Evolutionary conservation across 2,888 invertebrate species (phyloP).

Genomic region (Aplocera efformata): DNA sequence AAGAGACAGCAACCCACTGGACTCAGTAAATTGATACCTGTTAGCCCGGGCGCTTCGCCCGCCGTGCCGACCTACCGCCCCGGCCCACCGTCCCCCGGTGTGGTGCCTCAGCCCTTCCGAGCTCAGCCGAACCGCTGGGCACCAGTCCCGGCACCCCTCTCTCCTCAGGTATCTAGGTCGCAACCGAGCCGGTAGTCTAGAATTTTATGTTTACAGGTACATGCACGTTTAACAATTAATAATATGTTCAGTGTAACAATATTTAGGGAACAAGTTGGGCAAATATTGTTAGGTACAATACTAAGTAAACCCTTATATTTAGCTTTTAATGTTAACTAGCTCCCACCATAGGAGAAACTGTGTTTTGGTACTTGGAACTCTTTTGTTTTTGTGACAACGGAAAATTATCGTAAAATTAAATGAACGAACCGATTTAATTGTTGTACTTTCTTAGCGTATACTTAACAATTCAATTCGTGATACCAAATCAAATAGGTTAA

Average conservation of each 20-base stretch:
- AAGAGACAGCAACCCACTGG: conserved; percentile 64
- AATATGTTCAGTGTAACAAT: conserved; percentile 15
- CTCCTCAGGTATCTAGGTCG: conserved; percentile 67
- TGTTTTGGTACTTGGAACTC: too few species aligned
- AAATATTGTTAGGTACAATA: too few species aligned
- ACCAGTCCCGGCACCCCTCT: conserved; percentile 70
- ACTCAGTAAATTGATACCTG: conserved; percentile 72
- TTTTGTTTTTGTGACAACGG: too few species aligned
- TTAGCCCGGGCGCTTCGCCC: conserved; percentile 56
- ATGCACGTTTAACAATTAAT: conserved; percentile 35
- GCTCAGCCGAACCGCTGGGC: conserved; percentile 71
- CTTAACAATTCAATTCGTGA: too few species aligned
- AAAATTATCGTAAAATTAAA: too few species aligned
- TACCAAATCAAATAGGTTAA: too few species aligned
- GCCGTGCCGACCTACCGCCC: conserved; percentile 49
- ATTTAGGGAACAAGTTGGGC: too few species aligned
- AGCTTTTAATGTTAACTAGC: too few species aligned
- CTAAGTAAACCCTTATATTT: too few species aligned
- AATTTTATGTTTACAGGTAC: conserved; percentile 37
- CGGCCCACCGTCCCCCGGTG: conserved; percentile 52
- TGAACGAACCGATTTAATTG: too few species aligned
- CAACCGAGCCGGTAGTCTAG: conserved; percentile 34
- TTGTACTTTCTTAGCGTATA: too few species aligned
- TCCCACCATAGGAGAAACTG: too few species aligned
- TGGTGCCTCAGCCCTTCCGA: conserved; percentile 58